These are phyloP conservation scores for Lasius platythorax DNA, from an alignment of 2,888 invertebrate species.

Conservation along the genomic window DNA sequence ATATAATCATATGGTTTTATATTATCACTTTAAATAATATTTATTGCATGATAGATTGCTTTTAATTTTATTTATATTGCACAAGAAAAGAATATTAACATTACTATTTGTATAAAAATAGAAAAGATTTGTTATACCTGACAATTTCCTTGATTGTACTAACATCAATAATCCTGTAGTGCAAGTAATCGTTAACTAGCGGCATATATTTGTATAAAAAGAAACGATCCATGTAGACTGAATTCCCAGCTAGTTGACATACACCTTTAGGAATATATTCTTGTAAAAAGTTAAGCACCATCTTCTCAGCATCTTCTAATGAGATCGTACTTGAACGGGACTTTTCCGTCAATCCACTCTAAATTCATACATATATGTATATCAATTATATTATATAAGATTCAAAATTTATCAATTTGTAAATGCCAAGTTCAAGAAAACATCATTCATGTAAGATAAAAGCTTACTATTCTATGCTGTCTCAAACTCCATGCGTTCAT, in stretches of 20 bases:
- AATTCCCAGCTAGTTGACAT: slow-evolving; percentile 95
- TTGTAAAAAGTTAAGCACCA: slow-evolving; percentile 91
- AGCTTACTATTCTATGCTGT: slow-evolving; percentile 91
- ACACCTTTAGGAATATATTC: slow-evolving; percentile 86
- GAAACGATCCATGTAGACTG: slow-evolving; percentile 94
- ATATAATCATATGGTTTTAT: background rate
- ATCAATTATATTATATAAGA: background rate
- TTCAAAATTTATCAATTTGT: background rate
- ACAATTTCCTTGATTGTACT: slow-evolving; percentile 95
- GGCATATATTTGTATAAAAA: slow-evolving; percentile 96
- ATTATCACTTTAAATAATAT: slow-evolving; percentile 23
- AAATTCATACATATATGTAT: background rate
- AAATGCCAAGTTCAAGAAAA: background rate
- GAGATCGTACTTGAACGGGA: slow-evolving; percentile 90
- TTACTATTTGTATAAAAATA: background rate
- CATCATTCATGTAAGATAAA: background rate
- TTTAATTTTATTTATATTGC: slow-evolving; percentile 2
- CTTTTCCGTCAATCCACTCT: slow-evolving; percentile 93
- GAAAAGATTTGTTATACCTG: slow-evolving; percentile 78
- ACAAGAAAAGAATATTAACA: background rate
- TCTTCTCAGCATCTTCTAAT: slow-evolving; percentile 90
- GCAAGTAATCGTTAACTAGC: slow-evolving; percentile 91
- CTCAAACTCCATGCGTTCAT: slow-evolving; percentile 95
- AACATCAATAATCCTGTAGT: slow-evolving; percentile 97
- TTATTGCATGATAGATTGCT: background rate